Evolutionary conservation across 1,140 invertebrate genomes (phyloP).

Genomic region (Drosophila triauraria): DNA sequence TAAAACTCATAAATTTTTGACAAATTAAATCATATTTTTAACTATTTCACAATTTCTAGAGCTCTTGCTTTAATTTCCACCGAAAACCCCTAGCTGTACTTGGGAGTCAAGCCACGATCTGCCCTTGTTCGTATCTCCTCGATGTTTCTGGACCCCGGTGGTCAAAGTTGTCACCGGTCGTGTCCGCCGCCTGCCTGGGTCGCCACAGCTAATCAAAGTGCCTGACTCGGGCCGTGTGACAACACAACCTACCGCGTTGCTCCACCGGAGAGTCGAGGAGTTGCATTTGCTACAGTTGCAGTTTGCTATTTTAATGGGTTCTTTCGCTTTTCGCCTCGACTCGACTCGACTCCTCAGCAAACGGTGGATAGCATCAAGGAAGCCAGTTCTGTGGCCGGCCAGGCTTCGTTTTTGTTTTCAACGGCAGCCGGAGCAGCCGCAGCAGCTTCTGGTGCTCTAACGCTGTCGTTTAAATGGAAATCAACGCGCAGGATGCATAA

Average conservation of each 20-base stretch:
- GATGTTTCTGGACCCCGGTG: constrained; percentile 36
- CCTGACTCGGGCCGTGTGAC: constrained; percentile 57
- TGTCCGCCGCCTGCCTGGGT: constrained; percentile 50
- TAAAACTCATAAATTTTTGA: neutral
- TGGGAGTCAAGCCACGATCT: neutral
- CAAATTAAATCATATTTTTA: too few relatives aligned
- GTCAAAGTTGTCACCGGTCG: constrained; percentile 73
- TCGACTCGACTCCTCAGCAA: constrained; percentile 6
- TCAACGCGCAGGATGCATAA: constrained; percentile 83
- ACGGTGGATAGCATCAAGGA: constrained; percentile 78
- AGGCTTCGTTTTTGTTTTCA: constrained; percentile 23
- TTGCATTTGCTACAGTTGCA: constrained; percentile 61
- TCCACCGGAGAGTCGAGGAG: constrained; percentile 6
- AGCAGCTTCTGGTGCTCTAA: constrained; percentile 68
- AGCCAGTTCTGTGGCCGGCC: constrained; percentile 55
- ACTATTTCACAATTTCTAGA: neutral
- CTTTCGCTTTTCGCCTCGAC: constrained; percentile 73
- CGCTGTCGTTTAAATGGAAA: constrained; percentile 83
- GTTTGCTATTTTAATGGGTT: constrained; percentile 78
- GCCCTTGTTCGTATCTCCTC: constrained; percentile 1
- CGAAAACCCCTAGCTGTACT: neutral
- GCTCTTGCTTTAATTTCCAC: neutral
- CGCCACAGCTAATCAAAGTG: constrained; percentile 64
- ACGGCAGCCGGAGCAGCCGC: neutral
- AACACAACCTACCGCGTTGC: constrained; percentile 71